Percentiles rank a stretch among this genome's conserved stretches.
Conservation (phyloP, 2,113 vertebrate species). For the human region DNA sequence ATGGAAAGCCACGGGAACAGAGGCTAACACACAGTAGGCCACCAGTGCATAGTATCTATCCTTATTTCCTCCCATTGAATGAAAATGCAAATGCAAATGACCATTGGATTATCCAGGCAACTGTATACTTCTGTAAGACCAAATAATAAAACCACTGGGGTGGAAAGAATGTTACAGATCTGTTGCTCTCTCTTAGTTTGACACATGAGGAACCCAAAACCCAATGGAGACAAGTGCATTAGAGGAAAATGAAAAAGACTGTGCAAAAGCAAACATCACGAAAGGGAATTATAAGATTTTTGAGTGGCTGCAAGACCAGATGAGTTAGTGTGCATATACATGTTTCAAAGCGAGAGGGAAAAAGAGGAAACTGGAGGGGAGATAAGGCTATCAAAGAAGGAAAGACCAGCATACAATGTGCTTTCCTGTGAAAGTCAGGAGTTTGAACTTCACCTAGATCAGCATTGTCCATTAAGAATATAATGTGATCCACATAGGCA, state of each 20-base stretch:
- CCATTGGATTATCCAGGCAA: neutral
- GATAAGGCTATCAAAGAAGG: neutral
- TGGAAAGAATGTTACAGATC: neutral
- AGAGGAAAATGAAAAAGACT: neutral
- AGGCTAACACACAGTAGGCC: neutral
- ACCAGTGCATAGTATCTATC: neutral
- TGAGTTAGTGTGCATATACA: neutral
- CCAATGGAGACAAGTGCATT: neutral
- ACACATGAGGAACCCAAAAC: neutral
- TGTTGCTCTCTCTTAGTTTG: conserved; percentile 1
- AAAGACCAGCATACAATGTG: neutral
- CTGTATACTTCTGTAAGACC: neutral
- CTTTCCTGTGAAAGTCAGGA: neutral
- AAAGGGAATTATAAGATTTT: neutral
- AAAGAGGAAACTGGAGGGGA: neutral
- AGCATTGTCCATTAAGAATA: neutral
- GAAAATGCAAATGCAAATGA: conserved; percentile 1
- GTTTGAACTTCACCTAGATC: neutral
- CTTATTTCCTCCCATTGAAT: conserved; percentile 1
- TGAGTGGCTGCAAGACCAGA: neutral
- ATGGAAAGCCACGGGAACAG: neutral
- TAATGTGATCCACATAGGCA: neutral
- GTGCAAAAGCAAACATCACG: neutral
- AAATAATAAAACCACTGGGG: neutral
- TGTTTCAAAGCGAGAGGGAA: neutral